These are phyloP conservation scores for Brachyhypopomus occidentalis DNA, from an alignment of 2,113 vertebrate genomes.

Conservation along the genomic window DNA sequence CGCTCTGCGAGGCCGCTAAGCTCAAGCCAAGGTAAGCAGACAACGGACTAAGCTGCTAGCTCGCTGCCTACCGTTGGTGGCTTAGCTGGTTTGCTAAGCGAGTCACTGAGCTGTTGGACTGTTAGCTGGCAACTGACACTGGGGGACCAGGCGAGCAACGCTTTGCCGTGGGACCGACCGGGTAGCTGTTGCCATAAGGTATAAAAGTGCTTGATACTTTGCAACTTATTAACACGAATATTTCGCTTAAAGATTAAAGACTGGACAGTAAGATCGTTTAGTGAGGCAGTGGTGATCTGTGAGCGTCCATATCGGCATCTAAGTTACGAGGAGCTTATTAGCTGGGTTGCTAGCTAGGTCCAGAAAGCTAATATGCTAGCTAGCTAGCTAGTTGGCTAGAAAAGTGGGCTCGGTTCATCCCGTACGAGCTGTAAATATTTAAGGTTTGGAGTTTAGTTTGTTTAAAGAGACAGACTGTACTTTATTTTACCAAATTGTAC, in stretches of 20 bases:
- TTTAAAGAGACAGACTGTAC: too few species aligned
- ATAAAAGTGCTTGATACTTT: too few species aligned
- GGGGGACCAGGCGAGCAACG: background rate
- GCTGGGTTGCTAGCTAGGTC: too few species aligned
- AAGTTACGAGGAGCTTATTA: too few species aligned
- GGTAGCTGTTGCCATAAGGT: background rate
- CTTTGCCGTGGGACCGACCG: constrained; percentile 30
- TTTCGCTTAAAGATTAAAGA: too few species aligned
- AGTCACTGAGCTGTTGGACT: background rate
- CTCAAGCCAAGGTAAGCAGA: constrained; percentile 70
- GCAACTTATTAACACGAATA: too few species aligned
- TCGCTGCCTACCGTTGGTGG: constrained; percentile 49
- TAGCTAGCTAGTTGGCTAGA: background rate
- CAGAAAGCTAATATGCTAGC: background rate
- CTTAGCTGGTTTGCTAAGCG: constrained; percentile 3
- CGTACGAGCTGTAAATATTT: background rate
- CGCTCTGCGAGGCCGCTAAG: constrained; percentile 63
- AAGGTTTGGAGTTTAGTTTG: too few species aligned
- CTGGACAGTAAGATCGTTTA: too few species aligned
- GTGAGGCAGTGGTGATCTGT: too few species aligned
- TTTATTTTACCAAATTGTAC: too few species aligned
- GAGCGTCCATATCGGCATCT: too few species aligned
- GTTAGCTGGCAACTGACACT: background rate
- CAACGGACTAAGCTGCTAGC: constrained; percentile 50
- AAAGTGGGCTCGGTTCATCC: too few species aligned